Percentiles rank a stretch among this genome's conserved stretches.
Evolutionary conservation across 2,113 vertebrate species (phyloP).

Genomic region (Toxotes chatareus): DNA sequence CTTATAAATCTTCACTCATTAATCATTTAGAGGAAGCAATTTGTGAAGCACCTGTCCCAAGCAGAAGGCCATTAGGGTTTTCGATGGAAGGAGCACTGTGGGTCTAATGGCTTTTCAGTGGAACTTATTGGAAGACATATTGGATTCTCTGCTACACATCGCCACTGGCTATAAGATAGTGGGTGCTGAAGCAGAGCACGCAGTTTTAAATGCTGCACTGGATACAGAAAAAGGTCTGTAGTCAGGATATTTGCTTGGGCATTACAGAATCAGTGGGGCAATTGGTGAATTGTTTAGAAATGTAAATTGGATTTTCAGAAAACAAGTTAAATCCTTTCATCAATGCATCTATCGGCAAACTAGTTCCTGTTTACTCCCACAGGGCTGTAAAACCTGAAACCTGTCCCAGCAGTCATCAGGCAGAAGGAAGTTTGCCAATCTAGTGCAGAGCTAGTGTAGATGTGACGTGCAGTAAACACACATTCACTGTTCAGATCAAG

Average conservation of each 20-base stretch:
- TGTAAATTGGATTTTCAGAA: slow-evolving; percentile 22
- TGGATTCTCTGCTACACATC: slow-evolving; percentile 70
- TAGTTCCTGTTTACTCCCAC: neutral
- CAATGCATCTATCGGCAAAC: neutral
- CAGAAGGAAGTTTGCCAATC: slow-evolving; percentile 1
- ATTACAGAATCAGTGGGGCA: slow-evolving; percentile 4
- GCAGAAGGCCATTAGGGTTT: slow-evolving; percentile 80
- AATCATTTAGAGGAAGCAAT: slow-evolving; percentile 86
- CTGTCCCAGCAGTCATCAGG: neutral
- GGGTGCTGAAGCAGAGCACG: slow-evolving; percentile 30
- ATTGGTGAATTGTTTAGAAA: slow-evolving; percentile 15
- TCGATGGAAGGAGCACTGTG: slow-evolving; percentile 66
- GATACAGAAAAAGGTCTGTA: neutral
- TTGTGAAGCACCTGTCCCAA: slow-evolving; percentile 83
- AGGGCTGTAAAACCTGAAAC: neutral
- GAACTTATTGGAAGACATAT: slow-evolving; percentile 81
- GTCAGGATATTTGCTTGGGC: slow-evolving; percentile 22
- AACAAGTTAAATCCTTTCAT: neutral
- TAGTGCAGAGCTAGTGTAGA: neutral
- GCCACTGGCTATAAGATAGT: slow-evolving; percentile 57
- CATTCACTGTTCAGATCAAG: neutral
- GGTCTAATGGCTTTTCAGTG: slow-evolving; percentile 79
- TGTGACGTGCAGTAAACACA: neutral
- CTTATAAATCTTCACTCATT: slow-evolving; percentile 76
- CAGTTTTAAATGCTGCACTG: slow-evolving; percentile 6